Evolutionary conservation across 1,140 invertebrate species (phyloP).

Genomic region (Radopholus similis): DNA sequence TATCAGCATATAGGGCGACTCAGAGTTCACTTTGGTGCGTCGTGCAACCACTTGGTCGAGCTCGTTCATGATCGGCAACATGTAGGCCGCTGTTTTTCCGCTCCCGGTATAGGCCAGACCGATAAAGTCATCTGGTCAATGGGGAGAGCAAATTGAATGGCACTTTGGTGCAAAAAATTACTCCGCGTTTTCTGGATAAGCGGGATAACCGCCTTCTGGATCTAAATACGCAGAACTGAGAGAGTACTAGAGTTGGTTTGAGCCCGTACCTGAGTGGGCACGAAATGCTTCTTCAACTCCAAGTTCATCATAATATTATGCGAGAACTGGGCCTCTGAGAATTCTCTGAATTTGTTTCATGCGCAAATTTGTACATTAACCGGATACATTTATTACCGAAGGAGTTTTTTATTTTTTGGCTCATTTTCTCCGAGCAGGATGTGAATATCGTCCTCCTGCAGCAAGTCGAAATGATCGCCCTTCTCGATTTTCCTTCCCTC

Average conservation of each 20-base stretch:
- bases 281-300: background rate
- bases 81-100: slow-evolving; percentile 30
- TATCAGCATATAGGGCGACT: slow-evolving; percentile 14
- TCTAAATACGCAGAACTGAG: too few relatives aligned
- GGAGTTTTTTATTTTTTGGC: background rate
- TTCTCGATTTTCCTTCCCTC: slow-evolving; percentile 1
- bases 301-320: background rate
- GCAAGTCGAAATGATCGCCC: slow-evolving; percentile 4
- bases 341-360: background rate
- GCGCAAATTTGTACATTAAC: background rate
- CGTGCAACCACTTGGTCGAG: background rate
- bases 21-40: background rate
- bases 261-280: background rate
- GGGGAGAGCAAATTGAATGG: background rate
- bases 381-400: background rate
- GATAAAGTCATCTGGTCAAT: slow-evolving; percentile 11
- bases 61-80: slow-evolving; percentile 27
- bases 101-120: slow-evolving; percentile 30
- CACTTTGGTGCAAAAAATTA: background rate
- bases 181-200: background rate
- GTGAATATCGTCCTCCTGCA: background rate
- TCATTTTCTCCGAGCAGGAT: background rate
- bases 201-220: background rate
- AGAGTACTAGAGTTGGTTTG: too few relatives aligned
- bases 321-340: background rate